These are phyloP conservation scores for Phlogophora meticulosa DNA, from an alignment of 2,888 invertebrate genomes.

Conservation along the genomic window DNA sequence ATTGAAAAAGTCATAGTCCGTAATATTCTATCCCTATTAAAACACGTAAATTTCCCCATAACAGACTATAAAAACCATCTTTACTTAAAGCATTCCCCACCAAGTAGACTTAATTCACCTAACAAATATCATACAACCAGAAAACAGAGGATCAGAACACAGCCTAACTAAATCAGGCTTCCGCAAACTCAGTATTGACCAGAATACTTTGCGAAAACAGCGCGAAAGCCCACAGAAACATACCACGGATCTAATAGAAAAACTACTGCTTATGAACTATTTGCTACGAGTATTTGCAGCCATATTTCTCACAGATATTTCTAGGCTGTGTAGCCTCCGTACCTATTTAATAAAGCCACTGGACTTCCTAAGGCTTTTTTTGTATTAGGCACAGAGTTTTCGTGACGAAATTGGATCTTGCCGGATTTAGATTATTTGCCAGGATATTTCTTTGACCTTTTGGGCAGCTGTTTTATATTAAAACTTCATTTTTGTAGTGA, in stretches of 20 bases:
- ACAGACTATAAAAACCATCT: no score
- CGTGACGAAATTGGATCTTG: conserved; percentile 15
- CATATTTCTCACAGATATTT: conserved; percentile 41
- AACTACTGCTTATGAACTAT: conserved; percentile 33
- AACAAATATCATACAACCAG: background rate
- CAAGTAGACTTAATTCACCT: background rate
- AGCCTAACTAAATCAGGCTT: conserved; percentile 41
- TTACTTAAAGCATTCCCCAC: background rate
- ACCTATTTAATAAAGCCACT: conserved; percentile 45
- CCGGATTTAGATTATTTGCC: conserved; percentile 10
- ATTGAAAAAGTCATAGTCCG: no score
- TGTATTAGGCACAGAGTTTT: conserved; percentile 17
- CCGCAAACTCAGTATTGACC: conserved; percentile 31
- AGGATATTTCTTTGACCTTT: conserved; percentile 10
- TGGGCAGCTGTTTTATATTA: background rate
- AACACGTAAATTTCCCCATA: no score
- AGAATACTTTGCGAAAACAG: conserved; percentile 32
- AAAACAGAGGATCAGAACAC: conserved; percentile 20
- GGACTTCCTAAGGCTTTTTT: conserved; percentile 10
- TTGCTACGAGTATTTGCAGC: conserved; percentile 26
- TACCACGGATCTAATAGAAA: conserved; percentile 40
- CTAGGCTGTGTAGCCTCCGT: conserved; percentile 17
- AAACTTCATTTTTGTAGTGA: no score
- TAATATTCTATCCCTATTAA: no score
- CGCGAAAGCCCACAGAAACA: conserved; percentile 19